Evolutionary conservation across 1,140 invertebrate species (phyloP), one percentile per base, ranked within the genome.

Genomic region (Drosophila paulistorum): DNA sequence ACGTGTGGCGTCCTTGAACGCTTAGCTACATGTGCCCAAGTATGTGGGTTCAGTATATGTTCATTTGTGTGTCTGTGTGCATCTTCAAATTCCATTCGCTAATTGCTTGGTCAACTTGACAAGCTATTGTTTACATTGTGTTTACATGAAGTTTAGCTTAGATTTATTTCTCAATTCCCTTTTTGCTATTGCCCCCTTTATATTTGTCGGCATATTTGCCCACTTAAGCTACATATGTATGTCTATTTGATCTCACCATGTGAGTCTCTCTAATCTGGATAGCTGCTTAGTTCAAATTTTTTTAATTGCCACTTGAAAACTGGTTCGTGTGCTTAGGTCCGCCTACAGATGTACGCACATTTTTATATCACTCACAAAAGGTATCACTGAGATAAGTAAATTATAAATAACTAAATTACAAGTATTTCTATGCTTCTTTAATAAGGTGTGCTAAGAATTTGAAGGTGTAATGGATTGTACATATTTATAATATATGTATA

Each of bases 241-340:
- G 7, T 51, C 9, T 51, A 3, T 54, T 11, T 62, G 11, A 14
- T 26, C 5, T 45, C 41, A 48, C 4, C 61, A 30, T 63, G 42
- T 63, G 62, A 6, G 5, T 30, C 30, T 67, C 71, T 35, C 33
- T 23, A 74, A 58, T 62, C 65, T 20, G 48, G 23, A 13, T 14
- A n/a, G 69, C 48, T 65, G 45, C 39, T 65, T 70, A 30, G 57
- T 62, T 58, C 68, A 45, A 20, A 42, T 51, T 62, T 59, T 30
- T 61, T 74, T 76, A 75, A 75, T 77, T 76, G 72, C 73, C 73
- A 77, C 74, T 77, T 57, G 74, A 77, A 30, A 76, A 75, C 61
- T 76, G 72, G 74, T 75, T 77, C 65, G 65, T 48, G 45, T 75
- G 45, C 75, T 69, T 45, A 51, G 42, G 42, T 45, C 3, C 65